Percentiles rank a stretch among this genome's conserved stretches.
Conservation (phyloP, 2,113 vertebrate species). For the Podarcis cretensis region DNA sequence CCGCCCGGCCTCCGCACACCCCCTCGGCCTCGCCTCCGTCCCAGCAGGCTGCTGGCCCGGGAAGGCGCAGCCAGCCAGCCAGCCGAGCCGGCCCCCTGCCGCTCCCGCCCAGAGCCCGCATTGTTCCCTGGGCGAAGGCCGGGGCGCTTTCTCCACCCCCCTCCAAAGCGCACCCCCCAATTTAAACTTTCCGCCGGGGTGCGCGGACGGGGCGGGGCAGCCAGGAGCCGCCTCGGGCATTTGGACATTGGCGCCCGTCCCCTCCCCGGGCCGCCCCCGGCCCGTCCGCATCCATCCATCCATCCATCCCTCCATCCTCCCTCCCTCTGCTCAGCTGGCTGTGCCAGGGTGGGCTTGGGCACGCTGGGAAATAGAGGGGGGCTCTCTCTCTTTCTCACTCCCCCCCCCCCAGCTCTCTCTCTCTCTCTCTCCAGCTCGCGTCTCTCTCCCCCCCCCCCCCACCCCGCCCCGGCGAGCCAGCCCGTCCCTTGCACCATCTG, state of each 20-base stretch:
- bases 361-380: background rate
- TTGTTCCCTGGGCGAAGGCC: slow-evolving; percentile 58
- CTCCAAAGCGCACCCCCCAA: background rate
- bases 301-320: background rate
- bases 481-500: slow-evolving; percentile 28
- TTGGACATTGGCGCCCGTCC: background rate
- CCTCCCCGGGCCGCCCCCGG: background rate
- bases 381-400: background rate
- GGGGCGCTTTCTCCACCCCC: background rate
- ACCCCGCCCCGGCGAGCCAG: background rate
- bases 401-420: background rate
- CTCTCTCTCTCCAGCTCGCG: slow-evolving; percentile 10
- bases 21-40: slow-evolving; percentile 37
- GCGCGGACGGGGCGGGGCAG: background rate
- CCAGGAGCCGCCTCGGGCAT: background rate
- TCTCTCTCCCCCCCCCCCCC: background rate
- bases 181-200: background rate
- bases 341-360: slow-evolving; percentile 27
- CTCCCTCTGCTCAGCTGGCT: background rate
- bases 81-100: slow-evolving; percentile 47
- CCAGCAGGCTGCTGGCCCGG: slow-evolving; percentile 64
- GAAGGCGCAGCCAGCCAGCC: slow-evolving; percentile 28
- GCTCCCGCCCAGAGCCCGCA: slow-evolving; percentile 45
- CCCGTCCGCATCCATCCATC: background rate
- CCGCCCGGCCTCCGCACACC: slow-evolving; percentile 44